Percentiles rank a stretch among this genome's conserved stretches.
These are phyloP conservation scores for Fundulus diaphanus DNA, from an alignment of 2,797 vertebrate species.

Conservation along the genomic window DNA sequence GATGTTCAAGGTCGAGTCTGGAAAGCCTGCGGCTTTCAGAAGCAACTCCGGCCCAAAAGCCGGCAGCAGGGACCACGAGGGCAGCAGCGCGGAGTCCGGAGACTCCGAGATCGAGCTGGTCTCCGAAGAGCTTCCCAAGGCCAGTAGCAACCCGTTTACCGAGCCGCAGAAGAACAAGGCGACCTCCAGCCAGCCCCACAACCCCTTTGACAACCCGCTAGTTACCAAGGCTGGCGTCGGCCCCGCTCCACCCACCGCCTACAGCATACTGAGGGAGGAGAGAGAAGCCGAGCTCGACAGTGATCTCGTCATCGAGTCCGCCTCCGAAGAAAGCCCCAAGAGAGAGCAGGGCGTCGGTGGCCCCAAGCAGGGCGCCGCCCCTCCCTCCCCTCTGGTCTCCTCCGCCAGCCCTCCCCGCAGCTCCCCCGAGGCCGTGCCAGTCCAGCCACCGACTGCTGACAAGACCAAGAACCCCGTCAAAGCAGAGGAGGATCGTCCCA, in stretches of 20 bases:
- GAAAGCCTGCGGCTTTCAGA: constrained; percentile 81
- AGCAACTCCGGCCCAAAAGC: constrained; percentile 58
- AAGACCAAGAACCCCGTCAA: constrained; percentile 66
- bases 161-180: constrained; percentile 62
- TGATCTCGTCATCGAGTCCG: constrained; percentile 97
- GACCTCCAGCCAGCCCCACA: constrained; percentile 63
- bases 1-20: constrained; percentile 85
- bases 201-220: constrained; percentile 71
- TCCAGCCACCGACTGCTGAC: constrained; percentile 64
- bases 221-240: constrained; percentile 86
- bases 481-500: constrained; percentile 68
- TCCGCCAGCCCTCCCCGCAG: constrained; percentile 60
- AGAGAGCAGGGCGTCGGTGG: constrained; percentile 90
- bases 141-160: constrained; percentile 74
- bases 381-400: constrained; percentile 72
- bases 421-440: constrained; percentile 47
- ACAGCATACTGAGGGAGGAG: constrained; percentile 97
- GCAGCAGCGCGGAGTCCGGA: constrained; percentile 93
- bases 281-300: constrained; percentile 98
- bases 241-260: constrained; percentile 85
- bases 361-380: constrained; percentile 82
- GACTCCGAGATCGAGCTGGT: constrained; percentile 97
- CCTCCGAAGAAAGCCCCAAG: constrained; percentile 97
- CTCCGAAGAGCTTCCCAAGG: constrained; percentile 88
- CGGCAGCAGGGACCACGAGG: constrained; percentile 81